These are phyloP conservation scores for Macaria liturata DNA, from an alignment of 2,888 invertebrate genomes.

Conservation along the genomic window DNA sequence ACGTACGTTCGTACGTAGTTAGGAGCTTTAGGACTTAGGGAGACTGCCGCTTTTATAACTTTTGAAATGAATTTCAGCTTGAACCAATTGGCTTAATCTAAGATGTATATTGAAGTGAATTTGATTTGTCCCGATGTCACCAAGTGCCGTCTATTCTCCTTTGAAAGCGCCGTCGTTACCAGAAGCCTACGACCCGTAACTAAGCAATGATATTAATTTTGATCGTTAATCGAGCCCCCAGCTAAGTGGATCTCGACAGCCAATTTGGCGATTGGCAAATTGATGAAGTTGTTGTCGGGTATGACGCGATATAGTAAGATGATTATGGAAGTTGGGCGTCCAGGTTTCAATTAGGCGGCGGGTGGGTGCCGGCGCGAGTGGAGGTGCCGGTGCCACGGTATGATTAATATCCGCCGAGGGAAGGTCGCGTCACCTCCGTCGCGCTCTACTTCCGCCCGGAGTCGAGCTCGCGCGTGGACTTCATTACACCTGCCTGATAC, in stretches of 20 bases:
- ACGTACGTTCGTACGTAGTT: too few species aligned
- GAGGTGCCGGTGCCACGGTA: constrained; percentile 54
- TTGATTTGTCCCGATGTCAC: background rate
- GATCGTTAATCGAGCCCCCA: constrained; percentile 27
- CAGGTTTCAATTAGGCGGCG: constrained; percentile 58
- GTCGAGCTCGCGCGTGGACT: constrained; percentile 46
- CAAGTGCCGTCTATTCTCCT: constrained; percentile 19
- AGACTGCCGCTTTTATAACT: too few species aligned
- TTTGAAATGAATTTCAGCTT: too few species aligned
- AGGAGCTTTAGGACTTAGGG: too few species aligned
- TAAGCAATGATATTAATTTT: constrained; percentile 29
- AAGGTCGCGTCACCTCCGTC: constrained; percentile 79
- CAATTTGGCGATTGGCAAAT: constrained; percentile 33
- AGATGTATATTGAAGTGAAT: too few species aligned
- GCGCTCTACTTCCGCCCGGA: constrained; percentile 65
- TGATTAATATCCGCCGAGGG: constrained; percentile 79
- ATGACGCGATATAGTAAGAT: constrained; percentile 34
- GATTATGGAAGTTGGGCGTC: constrained; percentile 38
- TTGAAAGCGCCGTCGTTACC: constrained; percentile 19
- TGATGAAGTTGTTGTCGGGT: constrained; percentile 34
- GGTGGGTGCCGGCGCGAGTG: constrained; percentile 23
- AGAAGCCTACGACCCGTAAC: constrained; percentile 23
- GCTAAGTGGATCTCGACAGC: constrained; percentile 33
- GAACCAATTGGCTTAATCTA: too few species aligned
- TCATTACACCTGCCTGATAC: constrained; percentile 37